Base-by-base conservation (phyloP, 2,888 invertebrate species). In the Mycogona germanica region DNA sequence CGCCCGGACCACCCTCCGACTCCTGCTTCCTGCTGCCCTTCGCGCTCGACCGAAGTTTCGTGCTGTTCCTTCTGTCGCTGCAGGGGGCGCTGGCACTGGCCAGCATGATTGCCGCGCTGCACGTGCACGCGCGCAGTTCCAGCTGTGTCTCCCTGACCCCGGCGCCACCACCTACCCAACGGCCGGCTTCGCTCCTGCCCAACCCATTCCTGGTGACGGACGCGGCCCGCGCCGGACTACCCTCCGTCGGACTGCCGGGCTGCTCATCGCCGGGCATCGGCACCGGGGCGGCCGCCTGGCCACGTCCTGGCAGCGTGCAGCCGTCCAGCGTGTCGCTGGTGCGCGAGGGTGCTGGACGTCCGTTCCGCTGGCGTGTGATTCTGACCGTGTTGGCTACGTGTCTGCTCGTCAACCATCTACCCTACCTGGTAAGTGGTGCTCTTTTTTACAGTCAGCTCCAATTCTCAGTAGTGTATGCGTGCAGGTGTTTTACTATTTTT, bases 361-460 rank as follows among this genome's bases (percentile, higher is more conserved):
- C 64, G 53, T 60, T 64, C 44, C 59, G 64, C 44, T 65, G 65
- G 65, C 57, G 60, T 2, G 72, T 77, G 60, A 62, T 72, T 21
- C 66, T 70, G 58, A 68, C 71, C 56, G 73, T 78, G 44, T 66
- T 77, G 55, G 72, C 75, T 55, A 74, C 78, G 23, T 77, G 76
- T 63, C 77, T 77, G 64, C 63, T 75, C 51, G 72, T 77, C 63
- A 75, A 78, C 63, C 78, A 78, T 63, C 64, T 78, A 42, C 79
- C 79, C 1, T 67, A 77, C 17, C 67, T 79, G 70, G 79, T 79
- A 66, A 77, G 76, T 74, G n/a, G n/a, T n/a, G n/a, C n/a, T n/a
- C n/a, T n/a, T n/a, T n/a, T n/a, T n/a, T n/a, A n/a, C n/a, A n/a
- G n/a, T n/a, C n/a, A n/a, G n/a, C n/a, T n/a, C n/a, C n/a, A n/a